Evolutionary conservation across 2,797 vertebrate species (phyloP).

Genomic region (Propithecus perrieri): DNA sequence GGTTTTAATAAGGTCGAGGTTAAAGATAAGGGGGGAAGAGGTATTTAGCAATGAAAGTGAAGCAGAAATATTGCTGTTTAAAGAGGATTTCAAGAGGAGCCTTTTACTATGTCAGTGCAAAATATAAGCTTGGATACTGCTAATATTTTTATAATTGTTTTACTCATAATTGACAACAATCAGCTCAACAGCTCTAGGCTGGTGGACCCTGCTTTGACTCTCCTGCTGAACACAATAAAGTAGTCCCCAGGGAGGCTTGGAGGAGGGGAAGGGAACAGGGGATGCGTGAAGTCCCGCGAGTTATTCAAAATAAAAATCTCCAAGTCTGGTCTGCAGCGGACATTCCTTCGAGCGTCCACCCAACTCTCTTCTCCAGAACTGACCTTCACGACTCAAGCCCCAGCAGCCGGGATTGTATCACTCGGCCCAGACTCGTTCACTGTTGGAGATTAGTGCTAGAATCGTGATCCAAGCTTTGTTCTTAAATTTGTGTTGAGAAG

Average conservation of each 20-base stretch:
- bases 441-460: not conserved
- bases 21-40: slow-evolving; percentile 45
- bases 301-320: not conserved
- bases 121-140: accelerated
- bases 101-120: not conserved
- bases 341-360: accelerated
- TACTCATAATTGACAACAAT: not conserved
- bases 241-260: not conserved
- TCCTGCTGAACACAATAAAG: not conserved
- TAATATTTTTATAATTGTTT: not conserved
- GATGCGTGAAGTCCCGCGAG: accelerated
- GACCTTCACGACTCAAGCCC: accelerated
- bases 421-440: accelerated
- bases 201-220: not conserved
- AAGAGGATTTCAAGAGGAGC: not conserved
- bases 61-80: not conserved
- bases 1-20: slow-evolving; percentile 62
- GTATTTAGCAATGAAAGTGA: slow-evolving; percentile 34
- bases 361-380: not conserved
- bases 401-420: accelerated
- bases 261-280: accelerated
- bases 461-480: accelerated
- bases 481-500: not conserved
- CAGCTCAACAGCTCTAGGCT: not conserved
- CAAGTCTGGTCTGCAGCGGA: accelerated